Base-by-base conservation (phyloP, 2,113 vertebrate species). In the Poeciliopsis turrubarensis region DNA sequence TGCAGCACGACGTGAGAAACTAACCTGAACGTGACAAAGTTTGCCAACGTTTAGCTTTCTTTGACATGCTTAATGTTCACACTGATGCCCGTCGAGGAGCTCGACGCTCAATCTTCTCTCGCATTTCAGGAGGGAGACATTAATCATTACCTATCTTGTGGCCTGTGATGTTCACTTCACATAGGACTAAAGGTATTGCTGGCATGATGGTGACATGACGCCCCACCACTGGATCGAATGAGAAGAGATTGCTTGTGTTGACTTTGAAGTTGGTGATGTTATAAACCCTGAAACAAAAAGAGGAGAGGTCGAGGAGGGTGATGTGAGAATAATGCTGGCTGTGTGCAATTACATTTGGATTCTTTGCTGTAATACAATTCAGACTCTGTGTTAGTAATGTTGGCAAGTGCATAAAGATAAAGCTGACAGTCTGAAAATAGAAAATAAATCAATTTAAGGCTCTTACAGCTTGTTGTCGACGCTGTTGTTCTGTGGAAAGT, bases 221-320 rank as follows among this genome's bases (percentile, higher is more conserved):
- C n/a, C 60, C 60, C 25, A 12, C 1, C 25, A 4, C 26, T 27
- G 60, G 60, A 11, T 12, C 3, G 11, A 60, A 26, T 4, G 9
- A 13, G n/a, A 1, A 60, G 26, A 12, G 25, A 13, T 60, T 26
- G n/a, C 10, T 13, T n/a, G 12, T 1, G 1, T 13, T 2, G 2
- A 1, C 2, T 0, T 0, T 29, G n/a, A 60, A n/a, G n/a, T 12
- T 0, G 11, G 25, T n/a, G n/a, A 60, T 60, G 12, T n/a, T 29
- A 12, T 13, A 4, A 60, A 60, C 60, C 60, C 60, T 60, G 60
- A 11, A 26, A 60, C 26, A n/a, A 29, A 37, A 37, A 11, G 34
- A 37, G 34, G 34, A 37, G 34, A 37, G 10, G 34, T 37, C 34
- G 10, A 37, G 34, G 11, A 37, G 3, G 34, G 34, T 37, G 34